phyloP scores from a whole-genome alignment of 2,113 vertebrate species.

The Chaetura pelagica region DNA sequence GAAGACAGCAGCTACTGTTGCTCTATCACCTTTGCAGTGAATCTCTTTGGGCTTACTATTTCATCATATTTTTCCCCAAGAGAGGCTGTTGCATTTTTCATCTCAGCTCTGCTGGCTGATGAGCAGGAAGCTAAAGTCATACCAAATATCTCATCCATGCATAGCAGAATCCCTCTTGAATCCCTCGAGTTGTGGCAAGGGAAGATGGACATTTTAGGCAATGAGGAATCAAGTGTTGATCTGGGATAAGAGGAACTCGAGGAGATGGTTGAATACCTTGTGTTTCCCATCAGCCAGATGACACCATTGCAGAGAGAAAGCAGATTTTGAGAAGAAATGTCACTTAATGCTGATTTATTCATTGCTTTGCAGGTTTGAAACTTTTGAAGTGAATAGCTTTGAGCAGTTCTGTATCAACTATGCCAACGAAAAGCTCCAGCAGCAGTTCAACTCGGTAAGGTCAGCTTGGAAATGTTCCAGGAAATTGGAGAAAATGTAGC shows the following conservation, averaged over 20 bases:
- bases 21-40: neutral
- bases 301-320: accelerated
- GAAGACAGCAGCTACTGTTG: neutral
- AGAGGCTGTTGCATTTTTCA: neutral
- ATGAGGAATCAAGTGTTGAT: neutral
- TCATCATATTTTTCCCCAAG: neutral
- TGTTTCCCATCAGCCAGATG: accelerated
- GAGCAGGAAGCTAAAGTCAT: neutral
- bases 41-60: slow-evolving; percentile 20
- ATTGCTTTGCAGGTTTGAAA: slow-evolving; percentile 88
- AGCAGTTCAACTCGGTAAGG: slow-evolving; percentile 95
- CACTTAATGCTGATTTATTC: neutral
- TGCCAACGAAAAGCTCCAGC: slow-evolving; percentile 96
- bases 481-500: neutral
- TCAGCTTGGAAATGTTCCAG: neutral
- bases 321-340: neutral
- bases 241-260: neutral
- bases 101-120: neutral
- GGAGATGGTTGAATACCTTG: neutral
- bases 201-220: neutral
- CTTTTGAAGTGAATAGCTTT: slow-evolving; percentile 95
- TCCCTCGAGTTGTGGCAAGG: neutral
- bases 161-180: neutral
- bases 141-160: neutral
- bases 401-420: slow-evolving; percentile 99